phyloP scores from a whole-genome alignment of 2,113 vertebrate genomes.

The Pachyramphus minor region DNA sequence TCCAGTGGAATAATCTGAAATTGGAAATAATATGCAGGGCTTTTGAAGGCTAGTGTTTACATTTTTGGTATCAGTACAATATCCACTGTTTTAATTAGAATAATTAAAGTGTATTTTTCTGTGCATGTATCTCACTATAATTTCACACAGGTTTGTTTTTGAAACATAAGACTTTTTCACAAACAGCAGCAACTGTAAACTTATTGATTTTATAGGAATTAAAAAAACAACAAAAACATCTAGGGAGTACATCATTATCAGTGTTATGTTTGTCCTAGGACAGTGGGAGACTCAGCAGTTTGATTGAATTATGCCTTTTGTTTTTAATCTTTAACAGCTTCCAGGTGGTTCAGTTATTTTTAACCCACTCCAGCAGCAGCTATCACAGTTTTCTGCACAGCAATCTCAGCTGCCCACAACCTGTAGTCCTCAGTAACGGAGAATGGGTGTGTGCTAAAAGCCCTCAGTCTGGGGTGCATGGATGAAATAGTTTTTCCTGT shows the following conservation, averaged over 20 bases:
- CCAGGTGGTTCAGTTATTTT: conserved; percentile 84
- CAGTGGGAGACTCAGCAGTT: background rate
- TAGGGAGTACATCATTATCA: background rate
- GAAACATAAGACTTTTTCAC: background rate
- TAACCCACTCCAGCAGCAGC: conserved; percentile 80
- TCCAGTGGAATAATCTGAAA: background rate
- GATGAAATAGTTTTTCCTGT: no score
- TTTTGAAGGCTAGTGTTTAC: background rate
- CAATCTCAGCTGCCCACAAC: conserved; percentile 75
- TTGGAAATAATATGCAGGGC: background rate
- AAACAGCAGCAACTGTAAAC: background rate
- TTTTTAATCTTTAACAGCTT: conserved; percentile 74
- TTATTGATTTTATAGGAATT: background rate
- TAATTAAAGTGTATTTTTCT: background rate
- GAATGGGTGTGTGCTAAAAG: conserved; percentile 73
- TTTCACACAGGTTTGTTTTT: background rate
- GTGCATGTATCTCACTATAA: background rate
- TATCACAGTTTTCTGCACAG: conserved; percentile 83
- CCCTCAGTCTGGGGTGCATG: background rate
- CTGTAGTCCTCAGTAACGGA: conserved; percentile 82
- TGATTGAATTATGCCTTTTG: background rate
- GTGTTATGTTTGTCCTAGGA: background rate
- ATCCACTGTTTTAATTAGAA: background rate
- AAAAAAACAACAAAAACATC: background rate
- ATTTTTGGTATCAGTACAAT: background rate